Evolutionary conservation across 1,140 invertebrate genomes (phyloP), one percentile per base, ranked within the genome.

Genomic region (Papilio machaon): DNA sequence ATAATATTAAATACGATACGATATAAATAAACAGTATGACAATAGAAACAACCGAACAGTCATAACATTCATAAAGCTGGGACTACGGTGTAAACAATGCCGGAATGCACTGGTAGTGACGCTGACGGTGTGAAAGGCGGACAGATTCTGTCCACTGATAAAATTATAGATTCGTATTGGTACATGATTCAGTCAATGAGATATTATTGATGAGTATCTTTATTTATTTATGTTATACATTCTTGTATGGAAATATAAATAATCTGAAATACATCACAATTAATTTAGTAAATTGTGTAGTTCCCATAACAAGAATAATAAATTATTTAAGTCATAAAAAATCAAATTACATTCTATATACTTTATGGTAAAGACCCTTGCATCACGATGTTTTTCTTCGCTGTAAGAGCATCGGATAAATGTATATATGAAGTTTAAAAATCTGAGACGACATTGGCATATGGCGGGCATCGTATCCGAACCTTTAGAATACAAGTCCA

Each of bases 151-250:
- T 76, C 73, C 10, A 52, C 5, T 54, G 74, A 76, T 76, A 76
- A 76, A 54, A 76, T 76, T 76, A 76, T 76, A 76, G 46, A 76
- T 76, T 52, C 46, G 46, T 76, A 49, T 76, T 49, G 46, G 46
- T 49, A 76, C 74, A 76, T 19, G 43, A 76, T 35, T 30, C 43
- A 23, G n/a, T 76, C 13, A 47, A 75, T 23, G 19, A 52, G 73
- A 52, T 67, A 67, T 30, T 60, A 60, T 67, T 11, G 23, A 67
- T 35, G 64, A 30, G 11, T 70, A 70, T 67, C 19, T 67, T 7
- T 35, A 70, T 70, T 70, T 67, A 67, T 67, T 30, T 70, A 70
- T 35, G 15, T 35, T 38, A 38, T 35, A 67, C 30, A 67, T 70
- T 17, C 64, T 38, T 70, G 23, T 6, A 38, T 35, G 64, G 64